phyloP scores from a whole-genome alignment of 2,888 invertebrate genomes.

The Noctua pronuba region DNA sequence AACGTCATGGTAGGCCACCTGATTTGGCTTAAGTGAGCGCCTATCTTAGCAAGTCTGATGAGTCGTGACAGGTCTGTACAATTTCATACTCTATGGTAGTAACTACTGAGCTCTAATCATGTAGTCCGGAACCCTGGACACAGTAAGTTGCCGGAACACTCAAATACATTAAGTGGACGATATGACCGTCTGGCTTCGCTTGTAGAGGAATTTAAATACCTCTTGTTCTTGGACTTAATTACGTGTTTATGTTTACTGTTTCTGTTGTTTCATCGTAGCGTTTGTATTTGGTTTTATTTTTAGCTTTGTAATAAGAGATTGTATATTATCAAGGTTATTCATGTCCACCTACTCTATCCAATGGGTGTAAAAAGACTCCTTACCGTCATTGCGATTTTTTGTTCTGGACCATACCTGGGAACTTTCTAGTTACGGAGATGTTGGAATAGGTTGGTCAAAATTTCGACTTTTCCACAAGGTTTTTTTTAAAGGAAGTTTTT shows the following conservation, averaged over 20 bases:
- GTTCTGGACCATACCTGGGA: too few species aligned
- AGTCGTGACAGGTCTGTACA: too few species aligned
- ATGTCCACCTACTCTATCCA: neutral
- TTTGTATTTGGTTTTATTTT: neutral
- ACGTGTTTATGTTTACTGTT: slow-evolving; percentile 24
- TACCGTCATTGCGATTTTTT: too few species aligned
- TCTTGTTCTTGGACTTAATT: slow-evolving; percentile 23
- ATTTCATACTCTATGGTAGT: slow-evolving; percentile 32
- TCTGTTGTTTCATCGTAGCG: neutral
- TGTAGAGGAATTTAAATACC: slow-evolving; percentile 45
- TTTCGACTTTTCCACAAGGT: too few species aligned
- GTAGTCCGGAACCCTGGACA: slow-evolving; percentile 66
- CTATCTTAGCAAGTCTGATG: neutral
- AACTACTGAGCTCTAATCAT: slow-evolving; percentile 66
- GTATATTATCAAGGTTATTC: neutral
- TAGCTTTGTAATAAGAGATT: neutral
- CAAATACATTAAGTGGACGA: slow-evolving; percentile 72
- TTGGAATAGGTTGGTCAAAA: too few species aligned
- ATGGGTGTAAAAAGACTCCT: too few species aligned
- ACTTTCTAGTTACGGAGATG: too few species aligned
- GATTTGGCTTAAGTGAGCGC: neutral
- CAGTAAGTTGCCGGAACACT: slow-evolving; percentile 72
- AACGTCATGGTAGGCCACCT: too few species aligned
- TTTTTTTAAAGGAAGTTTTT: too few species aligned
- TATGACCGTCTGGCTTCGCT: slow-evolving; percentile 57